These are phyloP conservation scores for Cistogaster globosa DNA, from an alignment of 2,888 invertebrate genomes.

Conservation along the genomic window DNA sequence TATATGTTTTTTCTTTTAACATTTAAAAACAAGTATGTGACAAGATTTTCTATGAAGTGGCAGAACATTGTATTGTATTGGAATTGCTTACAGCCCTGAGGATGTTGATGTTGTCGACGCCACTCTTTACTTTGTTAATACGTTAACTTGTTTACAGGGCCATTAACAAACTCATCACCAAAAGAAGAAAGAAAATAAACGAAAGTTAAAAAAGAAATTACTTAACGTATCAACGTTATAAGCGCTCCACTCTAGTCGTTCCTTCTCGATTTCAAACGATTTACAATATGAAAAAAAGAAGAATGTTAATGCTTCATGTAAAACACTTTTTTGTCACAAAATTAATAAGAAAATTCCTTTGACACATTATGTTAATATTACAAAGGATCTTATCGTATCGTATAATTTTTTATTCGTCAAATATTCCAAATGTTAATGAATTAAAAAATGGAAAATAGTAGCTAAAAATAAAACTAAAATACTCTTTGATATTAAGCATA, in stretches of 20 bases:
- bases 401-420: neutral
- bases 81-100: slow-evolving; percentile 39
- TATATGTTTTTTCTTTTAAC: no score
- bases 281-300: slow-evolving; percentile 15
- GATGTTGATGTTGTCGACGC: slow-evolving; percentile 46
- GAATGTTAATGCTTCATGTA: slow-evolving; percentile 10
- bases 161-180: slow-evolving; percentile 62
- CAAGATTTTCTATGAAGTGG: neutral
- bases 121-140: slow-evolving; percentile 58
- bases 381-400: slow-evolving; percentile 38
- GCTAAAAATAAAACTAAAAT: neutral
- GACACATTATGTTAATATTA: slow-evolving; percentile 67
- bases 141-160: slow-evolving; percentile 59
- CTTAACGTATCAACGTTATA: neutral
- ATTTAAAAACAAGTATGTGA: no score
- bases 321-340: slow-evolving; percentile 46
- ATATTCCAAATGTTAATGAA: slow-evolving; percentile 33
- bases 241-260: neutral
- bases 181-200: slow-evolving; percentile 11
- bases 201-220: slow-evolving; percentile 34
- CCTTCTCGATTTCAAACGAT: neutral
- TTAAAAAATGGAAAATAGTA: neutral
- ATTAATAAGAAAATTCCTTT: slow-evolving; percentile 70
- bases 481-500: slow-evolving; percentile 11
- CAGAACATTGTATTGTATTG: slow-evolving; percentile 13